A percentile compares a stretch with the other conserved stretches of the same genome.
Evolutionary conservation across 2,888 invertebrate genomes (phyloP).

Genomic region (Latrodectus elegans): DNA sequence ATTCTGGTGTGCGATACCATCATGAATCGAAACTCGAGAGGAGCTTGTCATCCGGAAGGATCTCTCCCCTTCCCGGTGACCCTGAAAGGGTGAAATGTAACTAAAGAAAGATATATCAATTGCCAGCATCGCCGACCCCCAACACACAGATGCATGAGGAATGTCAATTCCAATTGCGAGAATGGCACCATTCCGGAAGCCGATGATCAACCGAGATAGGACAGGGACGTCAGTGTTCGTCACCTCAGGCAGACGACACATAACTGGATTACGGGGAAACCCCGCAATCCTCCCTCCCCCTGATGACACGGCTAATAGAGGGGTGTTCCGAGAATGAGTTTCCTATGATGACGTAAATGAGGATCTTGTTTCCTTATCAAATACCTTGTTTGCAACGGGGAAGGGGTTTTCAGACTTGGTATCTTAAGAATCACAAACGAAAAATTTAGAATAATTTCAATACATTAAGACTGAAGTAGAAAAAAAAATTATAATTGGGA

Average conservation of each 20-base stretch:
- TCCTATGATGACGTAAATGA: constrained; percentile 1
- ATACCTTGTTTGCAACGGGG: neutral
- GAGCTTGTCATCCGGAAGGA: neutral
- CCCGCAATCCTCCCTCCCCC: constrained; percentile 13
- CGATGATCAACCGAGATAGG: constrained; percentile 53
- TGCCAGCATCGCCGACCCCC: constrained; percentile 12
- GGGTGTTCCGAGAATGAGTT: neutral
- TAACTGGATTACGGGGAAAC: constrained; percentile 54
- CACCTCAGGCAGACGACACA: constrained; percentile 59
- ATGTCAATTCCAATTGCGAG: constrained; percentile 48
- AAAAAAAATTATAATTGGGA: too few relatives aligned
- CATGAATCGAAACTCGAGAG: too few relatives aligned
- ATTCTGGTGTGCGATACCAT: too few relatives aligned
- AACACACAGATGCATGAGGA: constrained; percentile 10
- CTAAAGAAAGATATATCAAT: constrained; percentile 15
- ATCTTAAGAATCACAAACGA: too few relatives aligned
- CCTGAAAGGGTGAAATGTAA: constrained; percentile 31
- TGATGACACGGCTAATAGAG: constrained; percentile 57
- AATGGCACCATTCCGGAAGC: constrained; percentile 17
- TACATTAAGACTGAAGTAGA: too few relatives aligned
- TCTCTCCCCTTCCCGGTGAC: neutral
- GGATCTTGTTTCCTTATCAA: neutral
- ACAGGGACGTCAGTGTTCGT: constrained; percentile 57
- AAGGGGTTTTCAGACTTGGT: neutral
- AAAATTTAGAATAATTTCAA: too few relatives aligned